Percentiles rank a stretch among this genome's conserved stretches.
Conservation (phyloP, 2,113 vertebrate species). For the Mystacornis crossleyi region DNA sequence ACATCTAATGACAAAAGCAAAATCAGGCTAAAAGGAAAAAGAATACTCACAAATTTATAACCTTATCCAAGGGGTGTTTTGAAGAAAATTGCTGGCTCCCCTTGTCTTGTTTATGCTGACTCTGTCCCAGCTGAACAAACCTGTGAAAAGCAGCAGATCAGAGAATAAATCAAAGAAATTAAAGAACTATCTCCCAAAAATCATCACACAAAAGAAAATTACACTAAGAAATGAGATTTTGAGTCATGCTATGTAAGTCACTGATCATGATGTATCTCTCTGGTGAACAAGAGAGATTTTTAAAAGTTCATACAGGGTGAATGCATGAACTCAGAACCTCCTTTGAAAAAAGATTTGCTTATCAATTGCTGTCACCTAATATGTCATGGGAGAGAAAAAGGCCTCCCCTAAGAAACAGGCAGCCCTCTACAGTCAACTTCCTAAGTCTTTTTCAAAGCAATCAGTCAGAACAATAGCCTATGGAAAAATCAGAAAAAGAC, state of each 20-base stretch:
- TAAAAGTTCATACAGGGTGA: background rate
- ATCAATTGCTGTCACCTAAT: background rate
- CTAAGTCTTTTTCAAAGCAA: background rate
- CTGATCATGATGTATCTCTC: background rate
- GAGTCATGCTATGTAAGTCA: background rate
- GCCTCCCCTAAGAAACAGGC: background rate
- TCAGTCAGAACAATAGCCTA: background rate
- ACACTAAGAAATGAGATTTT: background rate
- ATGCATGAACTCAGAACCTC: background rate
- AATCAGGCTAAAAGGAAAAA: background rate
- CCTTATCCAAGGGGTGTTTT: constrained; percentile 74
- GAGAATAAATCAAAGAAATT: background rate
- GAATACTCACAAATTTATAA: constrained; percentile 89
- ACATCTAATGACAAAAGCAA: background rate
- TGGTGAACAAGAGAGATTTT: background rate
- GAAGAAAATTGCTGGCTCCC: constrained; percentile 66
- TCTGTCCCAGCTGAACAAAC: constrained; percentile 91
- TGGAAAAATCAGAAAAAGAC: background rate
- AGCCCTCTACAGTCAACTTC: background rate
- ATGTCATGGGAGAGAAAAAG: background rate
- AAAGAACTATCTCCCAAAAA: background rate
- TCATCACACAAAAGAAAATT: background rate
- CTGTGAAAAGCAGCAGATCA: constrained; percentile 62
- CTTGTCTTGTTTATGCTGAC: constrained; percentile 87
- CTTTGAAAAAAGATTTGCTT: background rate